Evolutionary conservation across 2,797 vertebrate genomes (phyloP).

Genomic region (Neosalanx taihuensis): DNA sequence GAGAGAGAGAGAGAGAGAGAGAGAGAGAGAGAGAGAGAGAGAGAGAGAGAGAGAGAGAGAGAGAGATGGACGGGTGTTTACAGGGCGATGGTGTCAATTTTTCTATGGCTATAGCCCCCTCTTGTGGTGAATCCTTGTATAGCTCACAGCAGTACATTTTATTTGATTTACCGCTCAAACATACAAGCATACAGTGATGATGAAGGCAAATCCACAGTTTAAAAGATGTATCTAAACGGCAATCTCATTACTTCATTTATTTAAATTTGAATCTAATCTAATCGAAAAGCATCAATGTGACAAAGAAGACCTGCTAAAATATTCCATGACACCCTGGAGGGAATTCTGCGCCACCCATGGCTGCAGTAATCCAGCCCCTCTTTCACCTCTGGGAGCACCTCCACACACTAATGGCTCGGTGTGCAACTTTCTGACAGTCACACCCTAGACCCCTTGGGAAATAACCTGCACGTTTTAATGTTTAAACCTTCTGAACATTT

Average conservation of each 20-base stretch:
- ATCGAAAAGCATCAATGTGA: no score
- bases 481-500: neutral
- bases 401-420: neutral
- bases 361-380: slow-evolving; percentile 2
- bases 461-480: neutral
- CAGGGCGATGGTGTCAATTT: slow-evolving; percentile 26
- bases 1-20: no score
- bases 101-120: slow-evolving; percentile 33
- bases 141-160: neutral
- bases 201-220: no score
- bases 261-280: no score
- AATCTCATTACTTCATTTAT: no score
- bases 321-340: slow-evolving; percentile 6
- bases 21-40: no score
- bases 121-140: slow-evolving; percentile 33
- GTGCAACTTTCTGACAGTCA: neutral
- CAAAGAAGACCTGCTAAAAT: no score
- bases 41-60: no score
- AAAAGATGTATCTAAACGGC: no score
- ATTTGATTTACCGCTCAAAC: no score
- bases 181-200: no score
- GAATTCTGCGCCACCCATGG: slow-evolving; percentile 23
- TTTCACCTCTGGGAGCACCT: neutral
- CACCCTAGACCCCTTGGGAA: neutral
- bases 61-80: neutral